A percentile compares a stretch with the other conserved stretches of the same genome.
Conservation (phyloP, 2,888 invertebrate species). For the Xestia ashworthii region DNA sequence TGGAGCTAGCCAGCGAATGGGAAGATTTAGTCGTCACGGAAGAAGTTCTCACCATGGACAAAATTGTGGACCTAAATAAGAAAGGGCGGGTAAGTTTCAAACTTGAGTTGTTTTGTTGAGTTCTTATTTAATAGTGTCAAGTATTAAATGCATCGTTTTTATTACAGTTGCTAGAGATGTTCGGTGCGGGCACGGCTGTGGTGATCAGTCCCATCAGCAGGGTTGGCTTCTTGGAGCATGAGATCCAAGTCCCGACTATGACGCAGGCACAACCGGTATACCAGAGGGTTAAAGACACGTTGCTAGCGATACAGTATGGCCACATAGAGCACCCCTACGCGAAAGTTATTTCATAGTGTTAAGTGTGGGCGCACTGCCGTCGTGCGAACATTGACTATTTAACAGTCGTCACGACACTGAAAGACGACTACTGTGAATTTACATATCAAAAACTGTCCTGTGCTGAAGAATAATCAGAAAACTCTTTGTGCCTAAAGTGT, state of each 20-base stretch:
- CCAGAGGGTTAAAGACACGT: slow-evolving; percentile 93
- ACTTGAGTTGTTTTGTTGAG: neutral
- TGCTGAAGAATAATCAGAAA: slow-evolving; percentile 68
- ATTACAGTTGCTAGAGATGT: slow-evolving; percentile 97
- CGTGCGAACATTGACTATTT: slow-evolving; percentile 53
- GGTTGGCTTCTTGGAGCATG: slow-evolving; percentile 94
- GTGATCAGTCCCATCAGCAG: slow-evolving; percentile 97
- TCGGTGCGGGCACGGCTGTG: slow-evolving; percentile 99
- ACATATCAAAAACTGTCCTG: slow-evolving; percentile 60
- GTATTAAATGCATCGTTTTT: slow-evolving; percentile 20
- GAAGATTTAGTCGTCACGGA: slow-evolving; percentile 96
- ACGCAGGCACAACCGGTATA: slow-evolving; percentile 93
- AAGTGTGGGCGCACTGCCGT: slow-evolving; percentile 41
- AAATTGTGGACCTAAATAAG: slow-evolving; percentile 93
- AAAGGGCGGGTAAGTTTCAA: slow-evolving; percentile 94
- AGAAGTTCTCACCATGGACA: slow-evolving; percentile 95
- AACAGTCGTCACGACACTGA: slow-evolving; percentile 48
- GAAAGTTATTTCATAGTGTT: slow-evolving; percentile 85
- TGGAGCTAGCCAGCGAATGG: slow-evolving; percentile 95
- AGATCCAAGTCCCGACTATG: slow-evolving; percentile 94
- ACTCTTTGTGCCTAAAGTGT: slow-evolving; percentile 73
- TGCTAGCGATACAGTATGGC: slow-evolving; percentile 98
- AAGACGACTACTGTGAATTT: slow-evolving; percentile 62
- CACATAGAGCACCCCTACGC: slow-evolving; percentile 96
- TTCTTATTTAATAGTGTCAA: neutral